Percentiles rank a stretch among this genome's conserved stretches.
Conservation (phyloP, 2,797 vertebrate genomes). For the Takifugu ocellatus region DNA sequence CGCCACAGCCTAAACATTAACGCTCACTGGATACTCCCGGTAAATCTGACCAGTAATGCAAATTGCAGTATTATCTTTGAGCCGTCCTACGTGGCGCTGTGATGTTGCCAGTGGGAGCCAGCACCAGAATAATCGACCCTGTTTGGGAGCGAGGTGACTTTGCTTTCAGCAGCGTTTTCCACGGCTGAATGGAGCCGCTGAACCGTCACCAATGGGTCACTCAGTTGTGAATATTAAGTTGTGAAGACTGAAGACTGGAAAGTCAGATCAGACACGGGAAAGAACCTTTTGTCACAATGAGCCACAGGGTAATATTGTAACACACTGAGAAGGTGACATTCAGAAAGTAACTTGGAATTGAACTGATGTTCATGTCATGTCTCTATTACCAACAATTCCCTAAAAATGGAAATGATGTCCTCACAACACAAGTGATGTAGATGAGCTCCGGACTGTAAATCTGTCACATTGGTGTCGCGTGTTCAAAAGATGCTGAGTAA, state of each 20-base stretch:
- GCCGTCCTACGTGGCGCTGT: neutral
- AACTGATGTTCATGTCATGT: neutral
- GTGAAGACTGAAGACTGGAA: conserved; percentile 23
- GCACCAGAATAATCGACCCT: conserved; percentile 36
- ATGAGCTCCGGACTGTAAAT: too few relatives aligned
- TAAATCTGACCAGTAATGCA: too few relatives aligned
- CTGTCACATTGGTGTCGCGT: conserved; percentile 7
- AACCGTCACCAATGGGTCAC: conserved; percentile 73
- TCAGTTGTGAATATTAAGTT: conserved; percentile 70
- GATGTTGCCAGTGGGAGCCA: neutral
- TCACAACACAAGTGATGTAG: too few relatives aligned
- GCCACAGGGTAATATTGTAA: neutral
- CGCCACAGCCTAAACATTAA: too few relatives aligned
- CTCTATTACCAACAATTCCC: too few relatives aligned
- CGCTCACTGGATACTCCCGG: too few relatives aligned
- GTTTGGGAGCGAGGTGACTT: conserved; percentile 52
- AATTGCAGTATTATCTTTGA: neutral
- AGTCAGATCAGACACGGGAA: neutral
- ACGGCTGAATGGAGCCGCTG: conserved; percentile 69
- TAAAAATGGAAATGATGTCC: too few relatives aligned
- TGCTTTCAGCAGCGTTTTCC: conserved; percentile 51
- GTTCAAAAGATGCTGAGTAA: neutral
- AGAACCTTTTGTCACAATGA: neutral
- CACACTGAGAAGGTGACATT: neutral
- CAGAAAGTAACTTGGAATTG: neutral